Base-by-base conservation (phyloP, 1,140 invertebrate species). In the Aphaenogaster rudis region DNA sequence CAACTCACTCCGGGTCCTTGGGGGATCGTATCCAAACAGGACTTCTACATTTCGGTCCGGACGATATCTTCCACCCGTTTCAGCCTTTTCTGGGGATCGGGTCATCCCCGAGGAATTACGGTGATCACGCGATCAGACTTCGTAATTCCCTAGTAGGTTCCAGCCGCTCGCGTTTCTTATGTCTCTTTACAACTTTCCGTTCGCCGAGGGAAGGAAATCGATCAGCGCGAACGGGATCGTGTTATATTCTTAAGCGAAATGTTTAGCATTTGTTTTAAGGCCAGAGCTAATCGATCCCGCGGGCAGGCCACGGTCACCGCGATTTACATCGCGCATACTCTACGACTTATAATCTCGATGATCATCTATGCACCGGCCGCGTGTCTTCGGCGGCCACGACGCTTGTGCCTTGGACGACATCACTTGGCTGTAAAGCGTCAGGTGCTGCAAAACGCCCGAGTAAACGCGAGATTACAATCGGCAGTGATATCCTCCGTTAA, bases 191-290 rank as follows among this genome's bases (percentile, higher is more conserved):
- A 45, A 39, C 39, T 72, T 82, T 54, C 50, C 21, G 17, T 39
- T 48, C 15, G 28, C 21, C 52, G 42, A 13, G 4, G n/a, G 21
- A 71, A 17, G 15, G 21, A 79, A 54, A 86, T 86, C 82, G 74
- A 86, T 86, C 76, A 52, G 52, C 39, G 59, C 64, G 36, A 66
- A 80, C 63, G 50, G 82, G 28, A 86, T 66, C 72, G 61, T 50
- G 82, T 66, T 86, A 86, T 80, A 86, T 86, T 80, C 61, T 80
- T 79, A 79, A 80, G 82, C 48, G 61, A 79, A 80, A 77, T 78
- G 63, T 54, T 81, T 79, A 48, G 45, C 63, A 2, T 86, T 52
- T 80, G 82, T 77, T 86, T 79, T 78, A 86, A 86, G 74, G 82
- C 82, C 82, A 80, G 59, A 86, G 59, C 71, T 78, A 86, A 86